Base-by-base conservation (phyloP, 2,888 invertebrate species). In the Aphidius colemani region DNA sequence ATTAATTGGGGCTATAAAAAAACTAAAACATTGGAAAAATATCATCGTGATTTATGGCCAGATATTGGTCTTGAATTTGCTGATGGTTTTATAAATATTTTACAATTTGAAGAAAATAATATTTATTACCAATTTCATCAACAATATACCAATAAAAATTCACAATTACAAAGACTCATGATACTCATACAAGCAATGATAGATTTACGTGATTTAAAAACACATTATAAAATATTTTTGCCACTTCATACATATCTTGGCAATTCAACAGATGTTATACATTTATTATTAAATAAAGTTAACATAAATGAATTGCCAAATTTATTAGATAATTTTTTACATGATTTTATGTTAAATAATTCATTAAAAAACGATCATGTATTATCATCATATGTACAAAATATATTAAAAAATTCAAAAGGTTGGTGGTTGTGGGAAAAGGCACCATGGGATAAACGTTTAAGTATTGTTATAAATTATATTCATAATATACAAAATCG, bases 291-390 rank as follows among this genome's bases (percentile, higher is more conserved):
- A 7, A 70, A 76, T 61, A 73, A 75, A 65, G 69, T 75, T 13
- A 69, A 73, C 48, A 67, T 75, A 6, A 75, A 80, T 11, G 71
- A 74, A 43, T 80, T 82, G 60, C 72, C 78, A 9, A 59, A 70
- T 40, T 78, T 85, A 45, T 66, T 83, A 8, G 72, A 79, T 46
- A 74, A 78, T 7, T 84, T 84, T 73, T 70, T 85, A 7, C 74
- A 75, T 39, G 76, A 77, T 53, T 85, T 81, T 63, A 82, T 85
- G 67, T 59, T 78, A 0, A 80, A 84, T 61, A 78, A 83, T 70
- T 74, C 78, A 7, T 72, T 85, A 56, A 74, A 83, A 68, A 79
- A 78, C 13, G 84, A 85, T 72, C 66, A 74, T 53, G 77, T 85
- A n/a, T 74, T 85, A 48, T 74, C 76, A 39, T 73, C 80, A 4